These are phyloP conservation scores for Lepidochitona cinerea DNA, from an alignment of 2,888 invertebrate species.

Conservation along the genomic window DNA sequence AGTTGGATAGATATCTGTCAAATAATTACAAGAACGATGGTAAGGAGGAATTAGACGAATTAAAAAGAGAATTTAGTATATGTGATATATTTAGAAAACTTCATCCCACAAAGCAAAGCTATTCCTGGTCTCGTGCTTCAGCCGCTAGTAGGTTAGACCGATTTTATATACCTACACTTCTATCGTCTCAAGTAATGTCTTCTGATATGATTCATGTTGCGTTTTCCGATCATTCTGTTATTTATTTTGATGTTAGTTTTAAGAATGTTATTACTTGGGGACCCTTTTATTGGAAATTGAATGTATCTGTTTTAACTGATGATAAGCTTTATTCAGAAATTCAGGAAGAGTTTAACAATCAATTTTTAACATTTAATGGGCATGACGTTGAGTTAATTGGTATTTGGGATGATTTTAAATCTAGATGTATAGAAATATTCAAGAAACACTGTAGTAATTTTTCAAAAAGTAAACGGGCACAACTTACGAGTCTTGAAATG, in stretches of 20 bases:
- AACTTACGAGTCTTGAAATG: not conserved
- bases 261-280: not conserved
- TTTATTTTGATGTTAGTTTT: not conserved
- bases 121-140: not conserved
- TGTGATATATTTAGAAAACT: constrained; percentile 17
- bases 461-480: not conserved
- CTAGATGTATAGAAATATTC: not conserved
- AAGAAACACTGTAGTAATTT: not conserved
- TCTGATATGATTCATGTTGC: not conserved
- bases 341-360: not conserved
- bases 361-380: not conserved
- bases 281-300: not conserved
- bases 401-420: not conserved
- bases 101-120: constrained; percentile 9
- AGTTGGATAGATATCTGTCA: constrained; percentile 20
- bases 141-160: not conserved
- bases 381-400: not conserved
- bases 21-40: constrained; percentile 5
- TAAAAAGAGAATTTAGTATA: constrained; percentile 20
- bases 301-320: not conserved
- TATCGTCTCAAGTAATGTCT: not conserved
- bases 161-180: not conserved
- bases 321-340: not conserved
- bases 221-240: not conserved
- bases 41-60: constrained; percentile 4